Conservation (phyloP, 2,888 invertebrate genomes). For the Urechis unicinctus region DNA sequence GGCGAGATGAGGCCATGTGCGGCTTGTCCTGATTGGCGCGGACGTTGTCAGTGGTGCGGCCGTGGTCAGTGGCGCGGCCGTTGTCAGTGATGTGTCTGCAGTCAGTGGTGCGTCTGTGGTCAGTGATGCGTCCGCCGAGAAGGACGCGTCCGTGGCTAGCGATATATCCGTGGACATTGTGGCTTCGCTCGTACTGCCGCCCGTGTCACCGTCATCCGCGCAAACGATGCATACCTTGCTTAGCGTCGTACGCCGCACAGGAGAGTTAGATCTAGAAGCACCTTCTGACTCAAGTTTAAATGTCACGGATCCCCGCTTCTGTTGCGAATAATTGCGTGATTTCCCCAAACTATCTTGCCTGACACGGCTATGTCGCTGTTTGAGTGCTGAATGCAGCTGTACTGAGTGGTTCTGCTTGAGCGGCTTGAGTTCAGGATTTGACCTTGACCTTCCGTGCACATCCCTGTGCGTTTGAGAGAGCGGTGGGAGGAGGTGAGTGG, state of each 20-base stretch:
- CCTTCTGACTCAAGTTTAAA: no score
- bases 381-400: no score
- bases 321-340: neutral
- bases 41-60: no score
- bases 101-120: no score
- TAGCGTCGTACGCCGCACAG: neutral
- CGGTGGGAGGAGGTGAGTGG: no score
- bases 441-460: no score
- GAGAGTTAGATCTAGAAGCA: no score
- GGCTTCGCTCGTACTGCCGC: constrained; percentile 3
- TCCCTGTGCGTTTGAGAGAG: no score
- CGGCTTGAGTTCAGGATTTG: neutral
- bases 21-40: no score
- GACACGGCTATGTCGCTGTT: neutral
- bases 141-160: neutral
- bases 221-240: neutral
- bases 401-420: neutral
- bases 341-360: neutral
- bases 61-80: no score
- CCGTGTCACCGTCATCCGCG: constrained; percentile 5
- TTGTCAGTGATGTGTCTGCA: no score
- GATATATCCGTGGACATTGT: constrained; percentile 10
- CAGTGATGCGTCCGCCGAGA: neutral
- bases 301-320: neutral
- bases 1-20: no score